These are phyloP conservation scores for Spinus olivaceus DNA, from an alignment of 2,797 vertebrate genomes.

Conservation along the genomic window DNA sequence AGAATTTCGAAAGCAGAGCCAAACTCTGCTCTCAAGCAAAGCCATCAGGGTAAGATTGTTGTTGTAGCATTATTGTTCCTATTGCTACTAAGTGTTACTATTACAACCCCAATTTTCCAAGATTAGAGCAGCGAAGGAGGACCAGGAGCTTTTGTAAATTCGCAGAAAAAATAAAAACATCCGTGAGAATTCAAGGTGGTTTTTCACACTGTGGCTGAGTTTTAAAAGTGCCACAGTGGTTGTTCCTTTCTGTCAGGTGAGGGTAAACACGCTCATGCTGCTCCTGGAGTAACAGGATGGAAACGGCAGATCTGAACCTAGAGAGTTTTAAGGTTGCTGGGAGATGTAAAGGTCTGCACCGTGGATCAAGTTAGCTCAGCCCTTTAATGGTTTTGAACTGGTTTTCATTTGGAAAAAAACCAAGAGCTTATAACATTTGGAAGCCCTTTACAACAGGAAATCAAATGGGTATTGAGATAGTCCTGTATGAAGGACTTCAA, in stretches of 20 bases:
- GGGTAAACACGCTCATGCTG: background rate
- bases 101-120: background rate
- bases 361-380: background rate
- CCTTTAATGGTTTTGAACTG: conserved; percentile 28
- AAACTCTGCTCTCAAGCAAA: background rate
- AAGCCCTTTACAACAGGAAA: conserved; percentile 58
- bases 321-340: background rate
- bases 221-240: background rate
- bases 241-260: background rate
- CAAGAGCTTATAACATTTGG: conserved; percentile 55
- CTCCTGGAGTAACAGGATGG: background rate
- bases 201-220: background rate
- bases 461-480: conserved; percentile 33
- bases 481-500: conserved; percentile 21
- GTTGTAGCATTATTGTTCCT: background rate
- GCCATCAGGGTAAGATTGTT: background rate
- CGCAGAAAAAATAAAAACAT: accelerated
- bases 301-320: accelerated
- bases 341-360: background rate
- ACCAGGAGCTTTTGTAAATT: background rate
- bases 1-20: background rate
- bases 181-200: background rate
- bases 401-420: conserved; percentile 35
- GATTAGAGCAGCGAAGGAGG: background rate
- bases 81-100: background rate